A percentile compares a stretch with the other conserved stretches of the same genome.
Evolutionary conservation across 2,113 vertebrate genomes (phyloP).

Genomic region (Oreochromis tanganicae): DNA sequence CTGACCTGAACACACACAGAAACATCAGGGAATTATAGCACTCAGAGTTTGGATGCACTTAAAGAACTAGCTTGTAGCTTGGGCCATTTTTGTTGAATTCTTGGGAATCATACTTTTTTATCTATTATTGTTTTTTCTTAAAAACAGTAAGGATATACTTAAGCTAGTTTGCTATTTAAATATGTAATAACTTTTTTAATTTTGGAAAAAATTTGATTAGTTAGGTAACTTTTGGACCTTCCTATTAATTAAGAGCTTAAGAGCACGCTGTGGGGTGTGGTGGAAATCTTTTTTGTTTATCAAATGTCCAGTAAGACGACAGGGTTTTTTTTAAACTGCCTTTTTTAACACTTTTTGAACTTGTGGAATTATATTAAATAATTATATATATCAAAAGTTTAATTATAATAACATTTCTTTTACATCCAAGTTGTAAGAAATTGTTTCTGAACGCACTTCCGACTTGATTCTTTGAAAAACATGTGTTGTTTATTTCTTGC

Average conservation of each 20-base stretch:
- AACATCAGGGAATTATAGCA: background rate
- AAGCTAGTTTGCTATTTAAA: background rate
- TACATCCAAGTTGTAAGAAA: background rate
- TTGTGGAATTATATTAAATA: background rate
- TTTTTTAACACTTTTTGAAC: background rate
- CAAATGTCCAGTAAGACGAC: background rate
- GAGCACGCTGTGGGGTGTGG: background rate
- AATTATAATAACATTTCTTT: background rate
- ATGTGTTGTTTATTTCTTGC: no score
- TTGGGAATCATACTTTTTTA: background rate
- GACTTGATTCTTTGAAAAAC: no score
- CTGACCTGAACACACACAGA: conserved; percentile 64
- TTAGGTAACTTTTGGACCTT: background rate
- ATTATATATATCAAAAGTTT: background rate
- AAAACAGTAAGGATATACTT: background rate
- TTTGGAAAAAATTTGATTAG: background rate
- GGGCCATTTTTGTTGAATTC: background rate
- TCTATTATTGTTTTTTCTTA: background rate
- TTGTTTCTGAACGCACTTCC: background rate
- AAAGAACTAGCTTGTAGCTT: background rate
- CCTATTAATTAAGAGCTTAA: background rate
- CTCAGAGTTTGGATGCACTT: background rate
- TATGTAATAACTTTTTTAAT: background rate
- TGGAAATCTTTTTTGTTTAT: background rate
- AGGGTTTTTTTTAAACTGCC: background rate